These are phyloP conservation scores for Amphipoea lucens DNA, from an alignment of 2,888 invertebrate genomes.

Conservation along the genomic window DNA sequence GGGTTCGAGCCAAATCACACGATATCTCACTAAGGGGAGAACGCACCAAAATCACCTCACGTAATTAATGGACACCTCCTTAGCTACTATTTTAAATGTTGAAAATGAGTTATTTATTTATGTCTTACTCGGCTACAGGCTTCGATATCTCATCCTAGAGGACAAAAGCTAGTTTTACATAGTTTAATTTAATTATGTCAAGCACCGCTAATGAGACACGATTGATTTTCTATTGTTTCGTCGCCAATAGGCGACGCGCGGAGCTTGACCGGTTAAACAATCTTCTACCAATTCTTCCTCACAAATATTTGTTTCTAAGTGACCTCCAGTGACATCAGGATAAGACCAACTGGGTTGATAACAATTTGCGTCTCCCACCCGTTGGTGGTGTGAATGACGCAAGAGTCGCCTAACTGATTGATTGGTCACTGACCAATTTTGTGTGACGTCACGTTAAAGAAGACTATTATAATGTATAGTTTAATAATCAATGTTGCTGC, in stretches of 20 bases:
- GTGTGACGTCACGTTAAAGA: slow-evolving; percentile 18
- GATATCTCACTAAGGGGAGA: too few relatives aligned
- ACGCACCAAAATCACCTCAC: too few relatives aligned
- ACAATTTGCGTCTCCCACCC: slow-evolving; percentile 8
- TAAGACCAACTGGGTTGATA: slow-evolving; percentile 35
- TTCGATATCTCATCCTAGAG: not conserved
- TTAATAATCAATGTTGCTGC: not conserved
- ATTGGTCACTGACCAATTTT: slow-evolving; percentile 1
- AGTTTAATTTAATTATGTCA: not conserved
- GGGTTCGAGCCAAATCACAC: too few relatives aligned
- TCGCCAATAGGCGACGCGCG: too few relatives aligned
- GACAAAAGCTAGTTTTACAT: not conserved
- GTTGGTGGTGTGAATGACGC: slow-evolving; percentile 21
- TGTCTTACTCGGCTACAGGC: not conserved
- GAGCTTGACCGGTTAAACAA: too few relatives aligned
- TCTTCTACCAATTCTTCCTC: not conserved
- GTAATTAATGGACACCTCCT: too few relatives aligned
- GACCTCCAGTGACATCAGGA: slow-evolving; percentile 38
- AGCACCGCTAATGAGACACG: too few relatives aligned
- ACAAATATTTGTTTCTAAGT: slow-evolving; percentile 33
- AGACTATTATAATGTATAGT: not conserved
- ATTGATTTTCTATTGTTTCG: too few relatives aligned
- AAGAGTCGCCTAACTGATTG: slow-evolving; percentile 11
- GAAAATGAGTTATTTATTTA: not conserved
- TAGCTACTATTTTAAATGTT: not conserved